Percentiles rank a stretch among this genome's conserved stretches.
Conservation (phyloP, 2,888 invertebrate genomes). For the Macrosoma leucophasiata region DNA sequence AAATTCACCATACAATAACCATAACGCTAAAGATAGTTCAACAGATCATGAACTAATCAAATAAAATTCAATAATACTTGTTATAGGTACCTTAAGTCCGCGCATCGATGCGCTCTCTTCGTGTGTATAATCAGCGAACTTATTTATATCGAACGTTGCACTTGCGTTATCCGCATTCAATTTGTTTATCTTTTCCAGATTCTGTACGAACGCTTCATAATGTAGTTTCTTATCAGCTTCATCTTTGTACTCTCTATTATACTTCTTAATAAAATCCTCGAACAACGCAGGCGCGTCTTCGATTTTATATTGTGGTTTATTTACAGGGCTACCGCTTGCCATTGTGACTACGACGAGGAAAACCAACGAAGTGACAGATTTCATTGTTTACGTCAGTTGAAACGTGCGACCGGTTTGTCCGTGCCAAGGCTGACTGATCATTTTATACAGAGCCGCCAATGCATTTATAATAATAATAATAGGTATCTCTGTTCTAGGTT, state of each 20-base stretch:
- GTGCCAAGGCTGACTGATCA: no score
- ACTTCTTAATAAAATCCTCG: conserved; percentile 30
- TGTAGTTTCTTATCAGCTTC: conserved; percentile 32
- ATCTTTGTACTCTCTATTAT: conserved; percentile 34
- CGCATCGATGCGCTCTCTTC: not conserved
- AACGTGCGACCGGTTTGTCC: no score
- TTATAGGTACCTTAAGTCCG: not conserved
- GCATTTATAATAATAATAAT: no score
- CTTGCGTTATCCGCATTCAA: not conserved
- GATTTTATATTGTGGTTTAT: conserved; percentile 28
- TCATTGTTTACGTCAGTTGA: no score
- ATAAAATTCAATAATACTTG: no score
- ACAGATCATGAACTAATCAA: no score
- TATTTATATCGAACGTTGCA: conserved; percentile 1
- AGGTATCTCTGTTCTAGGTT: no score
- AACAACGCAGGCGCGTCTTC: conserved; percentile 30
- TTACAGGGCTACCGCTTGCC: conserved; percentile 18
- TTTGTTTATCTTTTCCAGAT: conserved; percentile 10
- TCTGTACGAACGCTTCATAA: conserved; percentile 31
- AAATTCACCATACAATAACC: no score
- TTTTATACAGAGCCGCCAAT: no score
- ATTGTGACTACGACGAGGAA: conserved; percentile 22
- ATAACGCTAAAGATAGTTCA: no score
- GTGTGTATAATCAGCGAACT: not conserved
- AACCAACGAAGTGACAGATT: no score